phyloP scores from a whole-genome alignment of 30 jellyfish, hydroid and myxozoan genomes.

The Cassiopea andromeda region DNA sequence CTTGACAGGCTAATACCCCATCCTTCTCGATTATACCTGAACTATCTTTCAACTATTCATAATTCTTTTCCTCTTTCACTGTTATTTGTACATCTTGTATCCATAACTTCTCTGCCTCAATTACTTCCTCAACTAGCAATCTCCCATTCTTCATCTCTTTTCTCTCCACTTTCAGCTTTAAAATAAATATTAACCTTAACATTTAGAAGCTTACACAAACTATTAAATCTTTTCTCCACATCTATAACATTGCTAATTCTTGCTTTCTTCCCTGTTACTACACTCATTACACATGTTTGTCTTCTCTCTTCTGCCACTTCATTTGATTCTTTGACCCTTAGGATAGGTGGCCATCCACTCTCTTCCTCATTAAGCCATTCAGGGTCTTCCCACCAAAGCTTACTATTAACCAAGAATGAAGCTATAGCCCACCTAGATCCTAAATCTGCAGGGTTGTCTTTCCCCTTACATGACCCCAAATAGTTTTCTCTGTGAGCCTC shows the following conservation, averaged over 20 bases:
- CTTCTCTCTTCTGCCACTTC: slow-evolving; percentile 37
- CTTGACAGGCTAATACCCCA: slow-evolving; percentile 11
- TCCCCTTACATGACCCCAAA: slow-evolving; percentile 49
- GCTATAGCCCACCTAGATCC: slow-evolving; percentile 28
- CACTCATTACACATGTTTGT: slow-evolving; percentile 7
- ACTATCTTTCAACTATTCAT: neutral
- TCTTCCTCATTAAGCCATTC: slow-evolving; percentile 12
- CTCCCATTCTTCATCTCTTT: slow-evolving; percentile 1
- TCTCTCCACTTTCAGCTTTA: slow-evolving; percentile 20
- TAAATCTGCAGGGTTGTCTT: slow-evolving; percentile 25
- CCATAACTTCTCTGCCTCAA: slow-evolving; percentile 33
- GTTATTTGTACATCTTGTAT: slow-evolving; percentile 39
- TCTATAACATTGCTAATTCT: slow-evolving; percentile 2
- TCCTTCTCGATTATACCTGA: neutral
- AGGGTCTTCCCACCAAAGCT: slow-evolving; percentile 54
- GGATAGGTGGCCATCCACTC: slow-evolving; percentile 29
- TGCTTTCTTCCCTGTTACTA: slow-evolving; percentile 3
- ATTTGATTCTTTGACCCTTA: slow-evolving; percentile 3
- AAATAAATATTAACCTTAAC: slow-evolving; percentile 37
- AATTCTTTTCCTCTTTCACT: neutral
- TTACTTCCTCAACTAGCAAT: slow-evolving; percentile 4
- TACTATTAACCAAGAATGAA: neutral
- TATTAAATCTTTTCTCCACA: slow-evolving; percentile 7
- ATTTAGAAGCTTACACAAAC: slow-evolving; percentile 12
- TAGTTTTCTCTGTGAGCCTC: neutral